Percentiles rank a stretch among this genome's conserved stretches.
These are phyloP conservation scores for Medauroidea extradentata DNA, from an alignment of 1,140 invertebrate genomes.

Conservation along the genomic window DNA sequence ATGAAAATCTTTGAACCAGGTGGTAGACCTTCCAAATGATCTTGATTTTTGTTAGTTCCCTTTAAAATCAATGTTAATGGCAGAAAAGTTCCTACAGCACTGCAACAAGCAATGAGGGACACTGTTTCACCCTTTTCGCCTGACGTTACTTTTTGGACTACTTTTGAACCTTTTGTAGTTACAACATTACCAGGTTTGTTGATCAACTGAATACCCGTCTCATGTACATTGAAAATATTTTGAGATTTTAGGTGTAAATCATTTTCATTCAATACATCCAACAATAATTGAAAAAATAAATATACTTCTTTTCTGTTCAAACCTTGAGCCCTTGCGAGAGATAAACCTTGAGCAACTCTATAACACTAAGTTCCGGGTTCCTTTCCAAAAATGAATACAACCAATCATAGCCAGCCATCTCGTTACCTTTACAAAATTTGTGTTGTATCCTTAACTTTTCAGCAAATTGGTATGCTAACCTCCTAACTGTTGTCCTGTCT, in stretches of 20 bases:
- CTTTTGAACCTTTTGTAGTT: slow-evolving; percentile 38
- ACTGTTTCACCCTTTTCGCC: slow-evolving; percentile 38
- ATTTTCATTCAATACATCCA: slow-evolving; percentile 29
- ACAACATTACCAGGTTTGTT: slow-evolving; percentile 40
- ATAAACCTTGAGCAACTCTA: slow-evolving; percentile 38
- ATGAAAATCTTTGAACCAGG: slow-evolving; percentile 32
- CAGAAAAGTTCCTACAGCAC: slow-evolving; percentile 22
- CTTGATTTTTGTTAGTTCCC: slow-evolving; percentile 23
- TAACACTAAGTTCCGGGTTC: slow-evolving; percentile 34
- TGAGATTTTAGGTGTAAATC: slow-evolving; percentile 35
- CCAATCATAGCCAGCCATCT: slow-evolving; percentile 34
- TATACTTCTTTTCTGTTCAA: slow-evolving; percentile 33
- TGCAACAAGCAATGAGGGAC: slow-evolving; percentile 29
- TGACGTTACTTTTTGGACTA: slow-evolving; percentile 35
- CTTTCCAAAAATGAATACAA: slow-evolving; percentile 34
- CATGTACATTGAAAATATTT: slow-evolving; percentile 40
- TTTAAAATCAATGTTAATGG: slow-evolving; percentile 25
- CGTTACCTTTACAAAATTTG: slow-evolving; percentile 33
- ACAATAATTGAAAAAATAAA: slow-evolving; percentile 32
- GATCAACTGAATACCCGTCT: slow-evolving; percentile 41
- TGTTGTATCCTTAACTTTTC: slow-evolving; percentile 32
- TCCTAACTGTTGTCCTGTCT: no score
- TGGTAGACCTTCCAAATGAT: slow-evolving; percentile 29
- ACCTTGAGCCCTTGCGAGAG: slow-evolving; percentile 22
- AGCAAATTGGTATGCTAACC: slow-evolving; percentile 31